phyloP scores from a whole-genome alignment of 1,140 invertebrate genomes.

The Meteorus sp. region DNA sequence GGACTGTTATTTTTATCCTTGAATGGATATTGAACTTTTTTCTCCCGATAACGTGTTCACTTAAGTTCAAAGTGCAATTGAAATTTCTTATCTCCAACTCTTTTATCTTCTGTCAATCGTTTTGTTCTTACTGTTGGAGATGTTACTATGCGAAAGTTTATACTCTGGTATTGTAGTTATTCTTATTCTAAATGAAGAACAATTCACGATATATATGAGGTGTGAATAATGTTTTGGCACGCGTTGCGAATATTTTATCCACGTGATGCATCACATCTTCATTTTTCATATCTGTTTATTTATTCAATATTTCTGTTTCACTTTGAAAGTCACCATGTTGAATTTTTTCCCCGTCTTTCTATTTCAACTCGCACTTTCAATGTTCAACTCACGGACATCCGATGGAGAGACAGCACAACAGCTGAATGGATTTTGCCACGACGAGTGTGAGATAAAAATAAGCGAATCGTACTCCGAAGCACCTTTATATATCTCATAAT shows the following conservation, averaged over 20 bases:
- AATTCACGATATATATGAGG: background rate
- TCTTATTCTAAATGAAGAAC: background rate
- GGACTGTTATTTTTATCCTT: too few species aligned
- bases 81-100: background rate
- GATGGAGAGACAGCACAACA: too few species aligned
- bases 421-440: background rate
- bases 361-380: too few species aligned
- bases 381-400: constrained; percentile 3
- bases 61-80: background rate
- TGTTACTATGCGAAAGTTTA: too few species aligned
- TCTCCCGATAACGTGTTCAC: too few species aligned
- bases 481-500: too few species aligned
- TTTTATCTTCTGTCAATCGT: background rate
- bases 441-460: background rate
- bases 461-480: background rate
- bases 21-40: too few species aligned
- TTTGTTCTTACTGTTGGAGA: background rate
- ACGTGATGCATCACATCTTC: background rate
- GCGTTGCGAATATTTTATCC: constrained; percentile 5
- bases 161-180: too few species aligned
- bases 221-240: constrained; percentile 1
- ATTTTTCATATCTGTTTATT: background rate
- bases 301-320: background rate
- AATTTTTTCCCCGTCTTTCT: too few species aligned
- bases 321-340: background rate